phyloP scores from a whole-genome alignment of 2,113 vertebrate genomes.

The Otus sunia region DNA sequence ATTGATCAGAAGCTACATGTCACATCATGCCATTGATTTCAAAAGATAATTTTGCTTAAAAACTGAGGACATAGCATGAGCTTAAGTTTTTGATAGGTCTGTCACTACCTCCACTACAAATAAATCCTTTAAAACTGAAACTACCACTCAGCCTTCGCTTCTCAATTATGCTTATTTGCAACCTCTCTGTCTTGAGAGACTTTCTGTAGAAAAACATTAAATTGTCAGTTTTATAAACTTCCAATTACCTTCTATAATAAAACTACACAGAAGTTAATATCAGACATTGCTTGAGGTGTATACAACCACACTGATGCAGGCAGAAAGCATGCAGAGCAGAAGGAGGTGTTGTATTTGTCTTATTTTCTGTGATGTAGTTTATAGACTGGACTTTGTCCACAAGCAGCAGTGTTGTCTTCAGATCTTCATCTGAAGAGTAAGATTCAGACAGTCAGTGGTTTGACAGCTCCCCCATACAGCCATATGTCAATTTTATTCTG shows the following conservation, averaged over 20 bases:
- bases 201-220: not conserved
- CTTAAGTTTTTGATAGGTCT: not conserved
- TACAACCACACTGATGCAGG: not conserved
- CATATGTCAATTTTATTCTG: not conserved
- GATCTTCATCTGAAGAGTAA: not conserved
- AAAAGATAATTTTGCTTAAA: not conserved
- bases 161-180: not conserved
- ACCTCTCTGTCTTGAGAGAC: not conserved
- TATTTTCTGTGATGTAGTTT: not conserved
- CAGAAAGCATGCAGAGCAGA: not conserved
- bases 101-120: not conserved
- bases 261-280: not conserved
- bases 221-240: not conserved
- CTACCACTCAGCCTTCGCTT: not conserved
- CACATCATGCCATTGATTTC: not conserved
- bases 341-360: not conserved
- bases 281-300: not conserved
- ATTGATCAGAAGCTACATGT: not conserved
- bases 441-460: not conserved
- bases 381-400: not conserved
- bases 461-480: not conserved
- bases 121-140: not conserved
- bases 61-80: not conserved
- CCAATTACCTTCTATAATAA: not conserved
- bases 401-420: not conserved